These are phyloP conservation scores for Neuroterus valhalla DNA, from an alignment of 1,140 invertebrate species.

Conservation along the genomic window DNA sequence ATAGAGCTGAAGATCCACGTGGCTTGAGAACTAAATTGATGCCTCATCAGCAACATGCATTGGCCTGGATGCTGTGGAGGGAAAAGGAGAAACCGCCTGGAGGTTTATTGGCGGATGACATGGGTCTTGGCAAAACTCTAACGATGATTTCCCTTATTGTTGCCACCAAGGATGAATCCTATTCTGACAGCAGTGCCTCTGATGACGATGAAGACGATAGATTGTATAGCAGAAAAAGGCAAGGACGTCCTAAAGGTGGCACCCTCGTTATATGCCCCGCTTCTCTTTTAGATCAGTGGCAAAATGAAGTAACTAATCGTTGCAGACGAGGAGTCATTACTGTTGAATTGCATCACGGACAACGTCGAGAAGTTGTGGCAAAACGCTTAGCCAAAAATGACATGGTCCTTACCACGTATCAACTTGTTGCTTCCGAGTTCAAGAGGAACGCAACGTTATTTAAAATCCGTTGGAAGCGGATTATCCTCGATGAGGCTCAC, in stretches of 20 bases:
- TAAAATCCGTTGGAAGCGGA: slow-evolving; percentile 85
- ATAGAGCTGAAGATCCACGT: slow-evolving; percentile 78
- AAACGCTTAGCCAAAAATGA: slow-evolving; percentile 79
- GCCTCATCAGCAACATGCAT: slow-evolving; percentile 90
- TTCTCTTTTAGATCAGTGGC: slow-evolving; percentile 90
- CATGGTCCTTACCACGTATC: slow-evolving; percentile 88
- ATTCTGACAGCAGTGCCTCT: slow-evolving; percentile 46
- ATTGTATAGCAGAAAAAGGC: slow-evolving; percentile 56
- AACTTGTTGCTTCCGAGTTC: slow-evolving; percentile 78
- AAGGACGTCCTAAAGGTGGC: slow-evolving; percentile 76
- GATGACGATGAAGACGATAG: slow-evolving; percentile 51
- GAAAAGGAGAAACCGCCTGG: slow-evolving; percentile 89
- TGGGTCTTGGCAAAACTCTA: slow-evolving; percentile 95
- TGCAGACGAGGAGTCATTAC: slow-evolving; percentile 79
- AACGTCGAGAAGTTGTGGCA: slow-evolving; percentile 80
- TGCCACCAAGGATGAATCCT: slow-evolving; percentile 65
- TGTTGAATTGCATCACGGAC: slow-evolving; percentile 88
- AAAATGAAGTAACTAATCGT: slow-evolving; percentile 84
- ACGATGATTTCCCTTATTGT: slow-evolving; percentile 89
- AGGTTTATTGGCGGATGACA: slow-evolving; percentile 93
- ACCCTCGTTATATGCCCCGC: slow-evolving; percentile 94
- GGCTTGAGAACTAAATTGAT: slow-evolving; percentile 83
- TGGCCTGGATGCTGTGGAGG: slow-evolving; percentile 93
- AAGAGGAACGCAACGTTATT: slow-evolving; percentile 57
- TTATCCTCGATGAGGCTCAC: slow-evolving; percentile 96